Base-by-base conservation (phyloP, 2,113 vertebrate species). In the Tenebrosternarchus preto region DNA sequence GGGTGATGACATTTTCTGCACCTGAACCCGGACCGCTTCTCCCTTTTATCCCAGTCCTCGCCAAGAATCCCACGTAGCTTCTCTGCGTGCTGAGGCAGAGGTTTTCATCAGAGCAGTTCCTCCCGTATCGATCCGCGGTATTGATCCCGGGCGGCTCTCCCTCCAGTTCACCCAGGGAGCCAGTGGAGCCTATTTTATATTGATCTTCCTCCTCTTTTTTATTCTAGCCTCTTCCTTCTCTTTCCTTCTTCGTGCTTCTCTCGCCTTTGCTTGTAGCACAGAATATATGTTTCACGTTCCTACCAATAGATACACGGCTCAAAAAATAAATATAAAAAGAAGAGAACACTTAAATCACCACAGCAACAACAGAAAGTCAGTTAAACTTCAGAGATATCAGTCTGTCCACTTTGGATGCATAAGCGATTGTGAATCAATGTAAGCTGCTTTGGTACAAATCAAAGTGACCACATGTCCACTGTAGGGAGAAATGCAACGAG, bases 81-180 rank as follows among this genome's bases (percentile, higher is more conserved):
- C 86, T 86, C 80, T 89, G 69, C 39, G 27, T 56, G 77, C 84
- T 84, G 85, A 89, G 91, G 89, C 78, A 78, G 86, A 90, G 90
- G 90, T 91, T 90, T 90, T 88, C 87, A 90, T 89, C 87, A 87
- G 85, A 83, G 87, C 89, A 89, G 87, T 88, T 88, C 89, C 87
- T 90, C 86, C 82, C 82, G 80, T 89, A 92, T 92, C 85, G 91
- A 93, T 83, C 90, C 60, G 76, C 25, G 11, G 1, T 89, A 92
- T 93, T 83, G 91, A 93, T 89, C 87, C 69, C 77, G 68, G 86
- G 87, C 87, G 87, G 86, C 90, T 89, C 86, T 88, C 88, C 88
- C 90, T 90, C 90, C 87, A 88, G 78, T 86, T 88, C 83, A 90
- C 88, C 88, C 84, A 83, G 89, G 90, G 88, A 91, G 87, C 85